These are phyloP conservation scores for Hippocampus comes DNA, from an alignment of 2,113 vertebrate genomes.

Conservation along the genomic window DNA sequence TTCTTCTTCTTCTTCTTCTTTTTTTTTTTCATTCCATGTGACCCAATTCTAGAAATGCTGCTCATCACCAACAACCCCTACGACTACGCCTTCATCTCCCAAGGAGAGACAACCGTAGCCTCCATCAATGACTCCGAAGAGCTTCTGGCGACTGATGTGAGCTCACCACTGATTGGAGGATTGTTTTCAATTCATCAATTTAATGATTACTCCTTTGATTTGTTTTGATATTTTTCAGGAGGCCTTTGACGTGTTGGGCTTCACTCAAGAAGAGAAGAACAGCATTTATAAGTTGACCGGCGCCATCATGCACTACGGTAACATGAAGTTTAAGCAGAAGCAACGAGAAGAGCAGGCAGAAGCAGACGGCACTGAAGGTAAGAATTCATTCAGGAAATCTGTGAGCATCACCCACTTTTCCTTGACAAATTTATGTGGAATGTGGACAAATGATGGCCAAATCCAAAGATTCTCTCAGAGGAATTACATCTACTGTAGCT, in stretches of 20 bases:
- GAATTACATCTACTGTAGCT: neutral
- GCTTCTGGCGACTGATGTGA: constrained; percentile 68
- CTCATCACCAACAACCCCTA: constrained; percentile 77
- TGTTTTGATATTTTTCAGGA: constrained; percentile 20
- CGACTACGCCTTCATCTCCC: constrained; percentile 72
- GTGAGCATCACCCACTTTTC: neutral
- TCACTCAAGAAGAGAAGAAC: constrained; percentile 79
- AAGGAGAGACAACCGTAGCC: constrained; percentile 68
- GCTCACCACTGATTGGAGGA: neutral
- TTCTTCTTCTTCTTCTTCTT: neutral
- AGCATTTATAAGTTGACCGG: constrained; percentile 83
- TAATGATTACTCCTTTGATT: neutral
- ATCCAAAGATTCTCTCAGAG: neutral
- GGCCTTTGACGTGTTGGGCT: constrained; percentile 78
- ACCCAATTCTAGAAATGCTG: constrained; percentile 62
- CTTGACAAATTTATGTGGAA: neutral
- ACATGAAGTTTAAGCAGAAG: constrained; percentile 88
- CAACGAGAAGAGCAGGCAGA: constrained; percentile 86
- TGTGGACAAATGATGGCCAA: neutral
- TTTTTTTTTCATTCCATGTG: neutral
- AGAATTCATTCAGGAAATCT: neutral
- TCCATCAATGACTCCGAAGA: constrained; percentile 69
- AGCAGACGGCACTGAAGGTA: constrained; percentile 85
- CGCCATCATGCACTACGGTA: constrained; percentile 86
- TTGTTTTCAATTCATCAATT: neutral